Percentiles rank a stretch among this genome's conserved stretches.
These are phyloP conservation scores for Pluvianellus socialis DNA, from an alignment of 2,113 vertebrate species.

Conservation along the genomic window DNA sequence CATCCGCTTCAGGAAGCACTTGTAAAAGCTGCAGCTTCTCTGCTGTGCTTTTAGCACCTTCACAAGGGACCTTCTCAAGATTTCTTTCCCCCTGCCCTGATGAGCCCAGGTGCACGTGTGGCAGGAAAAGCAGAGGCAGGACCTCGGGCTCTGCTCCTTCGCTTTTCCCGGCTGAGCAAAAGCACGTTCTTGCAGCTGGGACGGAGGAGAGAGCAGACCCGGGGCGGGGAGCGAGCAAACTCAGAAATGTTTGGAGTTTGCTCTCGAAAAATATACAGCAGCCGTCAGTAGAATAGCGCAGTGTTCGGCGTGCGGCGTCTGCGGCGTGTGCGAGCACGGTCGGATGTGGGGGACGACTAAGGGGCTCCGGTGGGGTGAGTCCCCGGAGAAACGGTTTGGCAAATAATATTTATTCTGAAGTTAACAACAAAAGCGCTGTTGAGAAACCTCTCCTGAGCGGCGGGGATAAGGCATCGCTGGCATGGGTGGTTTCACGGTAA, in stretches of 20 bases:
- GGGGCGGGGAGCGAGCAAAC: not conserved
- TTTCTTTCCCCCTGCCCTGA: not conserved
- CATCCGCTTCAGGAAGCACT: not conserved
- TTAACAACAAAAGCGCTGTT: not conserved
- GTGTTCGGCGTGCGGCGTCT: not conserved
- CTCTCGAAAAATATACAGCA: not conserved
- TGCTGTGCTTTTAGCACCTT: accelerated
- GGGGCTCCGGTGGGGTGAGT: conserved; percentile 5
- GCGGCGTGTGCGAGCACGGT: not conserved
- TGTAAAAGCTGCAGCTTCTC: not conserved
- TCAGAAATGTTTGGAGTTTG: not conserved
- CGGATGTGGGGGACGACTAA: conserved; percentile 9
- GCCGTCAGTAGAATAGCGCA: not conserved
- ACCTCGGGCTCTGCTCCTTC: not conserved
- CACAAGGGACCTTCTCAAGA: not conserved
- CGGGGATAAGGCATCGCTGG: not conserved
- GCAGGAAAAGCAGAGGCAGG: not conserved
- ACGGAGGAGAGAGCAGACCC: not conserved
- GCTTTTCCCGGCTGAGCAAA: not conserved
- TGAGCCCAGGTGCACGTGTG: not conserved
- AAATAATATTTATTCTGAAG: conserved; percentile 20
- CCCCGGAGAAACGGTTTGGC: not conserved
- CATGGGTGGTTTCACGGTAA: not conserved
- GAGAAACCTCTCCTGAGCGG: not conserved
- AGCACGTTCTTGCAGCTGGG: not conserved